These are phyloP conservation scores for Rhinoraja longicauda DNA, from an alignment of 2,797 vertebrate species.

Conservation along the genomic window DNA sequence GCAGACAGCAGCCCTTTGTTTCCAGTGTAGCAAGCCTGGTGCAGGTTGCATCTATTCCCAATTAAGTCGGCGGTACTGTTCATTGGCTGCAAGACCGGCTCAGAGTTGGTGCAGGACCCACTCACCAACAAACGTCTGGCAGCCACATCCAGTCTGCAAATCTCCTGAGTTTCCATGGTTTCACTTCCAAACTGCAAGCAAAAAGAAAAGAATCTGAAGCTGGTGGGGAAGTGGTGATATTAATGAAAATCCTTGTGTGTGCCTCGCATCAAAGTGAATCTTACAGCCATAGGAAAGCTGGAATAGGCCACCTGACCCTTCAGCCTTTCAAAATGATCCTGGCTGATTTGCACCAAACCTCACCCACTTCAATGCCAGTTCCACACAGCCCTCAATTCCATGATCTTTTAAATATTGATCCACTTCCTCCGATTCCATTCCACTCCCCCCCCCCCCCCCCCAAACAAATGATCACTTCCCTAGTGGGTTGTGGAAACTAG, in stretches of 20 bases:
- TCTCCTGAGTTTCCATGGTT: conserved; percentile 66
- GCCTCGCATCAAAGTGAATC: neutral
- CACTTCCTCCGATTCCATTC: too few relatives aligned
- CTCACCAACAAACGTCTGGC: conserved; percentile 60
- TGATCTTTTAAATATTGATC: too few relatives aligned
- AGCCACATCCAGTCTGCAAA: conserved; percentile 62
- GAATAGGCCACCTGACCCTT: too few relatives aligned
- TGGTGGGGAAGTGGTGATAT: conserved; percentile 42
- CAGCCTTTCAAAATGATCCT: too few relatives aligned
- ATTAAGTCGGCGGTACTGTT: conserved; percentile 49
- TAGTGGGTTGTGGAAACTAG: too few relatives aligned
- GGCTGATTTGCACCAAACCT: too few relatives aligned
- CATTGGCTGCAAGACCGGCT: conserved; percentile 44
- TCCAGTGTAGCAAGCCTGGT: conserved; percentile 45
- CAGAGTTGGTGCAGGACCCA: conserved; percentile 56
- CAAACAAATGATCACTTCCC: too few relatives aligned
- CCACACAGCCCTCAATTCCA: too few relatives aligned
- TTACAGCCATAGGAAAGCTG: neutral
- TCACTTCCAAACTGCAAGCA: conserved; percentile 54
- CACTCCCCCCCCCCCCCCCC: too few relatives aligned
- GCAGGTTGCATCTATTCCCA: conserved; percentile 39
- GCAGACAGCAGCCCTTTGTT: conserved; percentile 47
- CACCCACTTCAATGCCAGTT: too few relatives aligned
- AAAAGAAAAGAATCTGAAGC: conserved; percentile 28
- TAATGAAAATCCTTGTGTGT: conserved; percentile 43